phyloP scores from a whole-genome alignment of 2,888 invertebrate genomes.

The Coenonympha glycerion region DNA sequence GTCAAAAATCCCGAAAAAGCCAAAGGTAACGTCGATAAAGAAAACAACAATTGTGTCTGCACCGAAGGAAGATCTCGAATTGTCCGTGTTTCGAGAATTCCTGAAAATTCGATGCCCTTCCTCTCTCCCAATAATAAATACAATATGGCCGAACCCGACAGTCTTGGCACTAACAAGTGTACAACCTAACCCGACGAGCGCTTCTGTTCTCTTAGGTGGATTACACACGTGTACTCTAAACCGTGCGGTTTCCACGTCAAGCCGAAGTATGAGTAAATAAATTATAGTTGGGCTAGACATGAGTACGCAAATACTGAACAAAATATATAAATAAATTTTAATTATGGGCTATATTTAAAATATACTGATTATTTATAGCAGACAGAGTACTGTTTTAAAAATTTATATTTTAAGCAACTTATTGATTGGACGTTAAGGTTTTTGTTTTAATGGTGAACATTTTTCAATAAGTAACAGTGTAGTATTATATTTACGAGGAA shows the following conservation, averaged over 20 bases:
- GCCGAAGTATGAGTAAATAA: too few species aligned
- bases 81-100: constrained; percentile 10
- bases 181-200: constrained; percentile 25
- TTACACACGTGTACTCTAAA: not conserved
- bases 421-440: too few species aligned
- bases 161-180: constrained; percentile 30
- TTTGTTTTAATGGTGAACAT: too few species aligned
- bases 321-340: too few species aligned
- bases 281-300: too few species aligned
- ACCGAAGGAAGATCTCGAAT: constrained; percentile 14
- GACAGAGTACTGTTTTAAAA: too few species aligned
- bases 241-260: constrained; percentile 5
- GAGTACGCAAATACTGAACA: too few species aligned
- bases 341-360: too few species aligned
- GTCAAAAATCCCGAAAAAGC: constrained; percentile 1
- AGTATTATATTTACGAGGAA: too few species aligned
- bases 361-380: too few species aligned
- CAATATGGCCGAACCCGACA: constrained; percentile 17
- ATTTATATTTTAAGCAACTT: too few species aligned
- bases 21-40: constrained; percentile 11
- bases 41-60: constrained; percentile 10
- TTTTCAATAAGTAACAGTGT: too few species aligned
- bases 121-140: constrained; percentile 21
- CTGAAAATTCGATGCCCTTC: constrained; percentile 18
- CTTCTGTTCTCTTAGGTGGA: constrained; percentile 37